Base-by-base conservation (phyloP, 2,888 invertebrate genomes). In the Amiota minor region DNA sequence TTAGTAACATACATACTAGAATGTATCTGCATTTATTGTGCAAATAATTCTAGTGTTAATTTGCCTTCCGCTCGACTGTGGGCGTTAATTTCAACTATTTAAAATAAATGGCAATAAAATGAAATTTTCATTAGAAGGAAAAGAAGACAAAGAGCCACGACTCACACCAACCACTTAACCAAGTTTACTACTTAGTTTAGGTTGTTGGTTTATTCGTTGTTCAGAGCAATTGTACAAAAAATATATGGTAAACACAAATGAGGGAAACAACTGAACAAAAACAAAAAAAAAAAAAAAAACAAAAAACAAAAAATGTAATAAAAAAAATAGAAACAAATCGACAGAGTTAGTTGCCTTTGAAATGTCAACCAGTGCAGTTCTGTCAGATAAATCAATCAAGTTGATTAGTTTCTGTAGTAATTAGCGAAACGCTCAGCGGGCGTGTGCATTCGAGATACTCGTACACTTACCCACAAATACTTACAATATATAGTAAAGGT, bases 351-450 rank as follows among this genome's bases (percentile, higher is more conserved):
- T 50, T 23, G 79, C 77, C 81, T 78, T 79, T 79, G 75, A 81
- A 83, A 81, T 85, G 83, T 82, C 82, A 85, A 81, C 83, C 82
- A 80, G 79, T 81, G 81, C 81, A 78, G 79, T 81, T 79, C 83
- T 86, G 87, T 86, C 86, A 86, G 87, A 87, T 86, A 87, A 86
- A 87, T 86, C 86, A 86, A 87, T 86, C 86, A 86, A 84, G 77
- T 84, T 86, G 86, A 86, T 86, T 86, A 81, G 83, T 82, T 81
- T 84, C 80, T 70, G 74, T 75, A 79, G 81, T 87, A 86, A 87
- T 86, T 87, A 84, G 83, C 81, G 78, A 72, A 75, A 23, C 73
- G 73, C 74, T 47, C 69, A 72, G 75, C 78, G 81, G 82, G 81
- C 81, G 84, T 84, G 81, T 76, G 77, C 14, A 35, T 67, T 49